Evolutionary conservation across 2,888 invertebrate genomes (phyloP).

Genomic region (Phyllotreta striolata): DNA sequence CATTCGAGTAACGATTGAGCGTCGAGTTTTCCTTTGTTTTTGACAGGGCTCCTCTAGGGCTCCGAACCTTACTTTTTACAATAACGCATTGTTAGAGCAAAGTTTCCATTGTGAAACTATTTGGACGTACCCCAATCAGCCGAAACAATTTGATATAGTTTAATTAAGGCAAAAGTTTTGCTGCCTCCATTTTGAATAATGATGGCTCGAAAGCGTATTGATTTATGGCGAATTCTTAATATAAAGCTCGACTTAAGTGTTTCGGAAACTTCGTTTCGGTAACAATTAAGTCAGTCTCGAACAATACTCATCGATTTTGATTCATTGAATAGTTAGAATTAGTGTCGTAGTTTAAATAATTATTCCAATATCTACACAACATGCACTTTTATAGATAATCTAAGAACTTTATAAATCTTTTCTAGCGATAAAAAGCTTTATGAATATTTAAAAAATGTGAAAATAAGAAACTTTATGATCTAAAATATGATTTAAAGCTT

Average conservation of each 20-base stretch:
- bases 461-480: too few species aligned
- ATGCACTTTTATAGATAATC: too few species aligned
- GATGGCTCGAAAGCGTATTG: conserved; percentile 42
- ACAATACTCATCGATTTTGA: conserved; percentile 16
- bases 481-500: too few species aligned
- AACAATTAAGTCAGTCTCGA: conserved; percentile 36
- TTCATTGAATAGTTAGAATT: conserved; percentile 14
- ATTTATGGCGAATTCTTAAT: conserved; percentile 43
- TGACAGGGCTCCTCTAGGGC: conserved; percentile 24
- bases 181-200: conserved; percentile 36
- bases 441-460: too few species aligned
- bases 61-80: conserved; percentile 19
- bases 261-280: conserved; percentile 37
- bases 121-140: conserved; percentile 36
- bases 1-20: conserved; percentile 3
- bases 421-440: too few species aligned
- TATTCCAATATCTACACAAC: too few species aligned
- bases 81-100: conserved; percentile 28
- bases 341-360: too few species aligned
- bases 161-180: conserved; percentile 39
- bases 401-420: too few species aligned
- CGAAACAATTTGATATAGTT: conserved; percentile 40
- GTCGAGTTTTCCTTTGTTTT: conserved; percentile 28
- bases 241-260: conserved; percentile 37
- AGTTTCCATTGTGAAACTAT: conserved; percentile 36